Evolutionary conservation across 2,888 invertebrate species (phyloP), one percentile per base, ranked within the genome.

Genomic region (Alloplasta piceator): DNA sequence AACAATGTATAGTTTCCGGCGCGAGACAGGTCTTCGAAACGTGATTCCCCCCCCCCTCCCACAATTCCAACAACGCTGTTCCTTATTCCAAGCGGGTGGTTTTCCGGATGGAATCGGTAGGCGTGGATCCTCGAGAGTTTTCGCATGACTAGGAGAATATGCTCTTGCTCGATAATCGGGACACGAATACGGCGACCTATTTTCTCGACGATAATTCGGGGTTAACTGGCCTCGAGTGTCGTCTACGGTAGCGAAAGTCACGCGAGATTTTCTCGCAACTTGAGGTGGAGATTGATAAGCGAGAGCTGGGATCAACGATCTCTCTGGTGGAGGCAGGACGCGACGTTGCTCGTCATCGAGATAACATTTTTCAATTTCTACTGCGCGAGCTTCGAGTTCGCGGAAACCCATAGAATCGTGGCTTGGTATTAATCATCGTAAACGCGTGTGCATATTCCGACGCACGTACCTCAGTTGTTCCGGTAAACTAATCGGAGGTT

Each of bases 381-480:
- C 4, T 16, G 46, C 63, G 6, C 43, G 4, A 5, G 9, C 16
- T 43, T 63, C 63, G 0, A 63, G 10, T 6, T 63, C 43, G 6
- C 10, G 10, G 5, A 63, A 46, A 9, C 16, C 26, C 1, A 6
- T 9, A 1, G 46, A n/a, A 1, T 43, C 48, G 0, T 36, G 36
- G 3, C 41, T 9, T 3, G 36, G 48, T 9, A 64, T 64, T 1
- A 64, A 64, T 48, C 3, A n/a, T 36, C 41, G 41, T 1, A 48
- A n/a, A 6, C 36, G 7, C 0, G 64, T 48, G 10, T 36, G 10
- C 64, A 64, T 64, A n/a, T 64, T 64, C 6, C 12, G 48, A 26
- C 48, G 41, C 0, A 36, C 64, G n/a, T 36, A 64, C 48, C 26
- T 64, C 2, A 50, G 4, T 48, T 64, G 64, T 6, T 64, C 64